A percentile compares a stretch with the other conserved stretches of the same genome.
These are phyloP conservation scores for Sarcophaga rosellei DNA, from an alignment of 2,888 invertebrate genomes.

Conservation along the genomic window DNA sequence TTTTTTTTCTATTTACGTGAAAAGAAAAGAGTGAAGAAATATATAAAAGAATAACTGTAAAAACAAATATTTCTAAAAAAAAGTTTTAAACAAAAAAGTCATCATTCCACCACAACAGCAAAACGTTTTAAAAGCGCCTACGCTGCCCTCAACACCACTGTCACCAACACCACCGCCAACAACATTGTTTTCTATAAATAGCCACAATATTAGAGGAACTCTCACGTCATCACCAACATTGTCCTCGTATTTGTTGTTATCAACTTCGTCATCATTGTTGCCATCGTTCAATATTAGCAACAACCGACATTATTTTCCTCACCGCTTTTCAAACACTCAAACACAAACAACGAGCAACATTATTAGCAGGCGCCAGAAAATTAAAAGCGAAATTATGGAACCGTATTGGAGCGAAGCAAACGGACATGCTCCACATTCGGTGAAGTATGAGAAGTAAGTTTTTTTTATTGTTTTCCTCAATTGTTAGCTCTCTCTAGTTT, in stretches of 20 bases:
- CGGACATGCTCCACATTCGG: constrained; percentile 81
- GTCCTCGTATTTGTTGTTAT: not conserved
- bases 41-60: constrained; percentile 10
- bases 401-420: constrained; percentile 81
- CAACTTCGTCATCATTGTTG: not conserved
- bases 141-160: constrained; percentile 62
- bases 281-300: not conserved
- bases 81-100: constrained; percentile 64
- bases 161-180: constrained; percentile 24
- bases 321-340: constrained; percentile 37
- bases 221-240: constrained; percentile 39
- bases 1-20: not conserved
- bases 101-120: constrained; percentile 79
- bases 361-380: constrained; percentile 60
- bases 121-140: constrained; percentile 52
- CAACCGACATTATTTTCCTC: not conserved
- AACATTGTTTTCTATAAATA: not conserved
- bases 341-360: constrained; percentile 37
- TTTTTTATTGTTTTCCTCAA: constrained; percentile 12
- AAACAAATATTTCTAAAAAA: not conserved
- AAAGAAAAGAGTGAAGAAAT: not conserved
- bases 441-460: constrained; percentile 82
- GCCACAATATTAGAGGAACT: not conserved
- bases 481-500: not conserved
- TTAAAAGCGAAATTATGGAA: constrained; percentile 76